These are phyloP conservation scores for Misgurnus mizolepis DNA, from an alignment of 2,113 vertebrate genomes.

Conservation along the genomic window DNA sequence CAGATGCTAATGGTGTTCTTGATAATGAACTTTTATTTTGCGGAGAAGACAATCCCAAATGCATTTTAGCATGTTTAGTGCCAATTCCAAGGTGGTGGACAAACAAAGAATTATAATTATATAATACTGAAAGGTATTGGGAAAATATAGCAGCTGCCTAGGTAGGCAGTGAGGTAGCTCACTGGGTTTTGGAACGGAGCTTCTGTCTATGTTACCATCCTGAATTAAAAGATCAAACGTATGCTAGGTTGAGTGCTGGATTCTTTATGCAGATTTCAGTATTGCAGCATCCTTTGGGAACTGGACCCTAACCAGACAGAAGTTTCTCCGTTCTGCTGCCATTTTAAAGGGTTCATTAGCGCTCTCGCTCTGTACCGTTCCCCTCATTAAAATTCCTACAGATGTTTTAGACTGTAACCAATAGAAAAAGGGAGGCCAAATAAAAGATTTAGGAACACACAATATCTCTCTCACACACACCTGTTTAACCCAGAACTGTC, in stretches of 20 bases:
- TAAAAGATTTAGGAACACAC: slow-evolving; percentile 1
- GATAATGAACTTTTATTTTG: no score
- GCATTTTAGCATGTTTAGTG: no score
- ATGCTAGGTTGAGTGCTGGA: neutral
- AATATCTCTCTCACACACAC: slow-evolving; percentile 1
- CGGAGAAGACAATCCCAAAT: no score
- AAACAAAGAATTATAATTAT: no score
- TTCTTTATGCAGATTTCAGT: neutral
- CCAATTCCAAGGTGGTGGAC: no score
- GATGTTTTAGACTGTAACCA: neutral
- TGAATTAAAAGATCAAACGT: slow-evolving; percentile 63
- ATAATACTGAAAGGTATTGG: no score
- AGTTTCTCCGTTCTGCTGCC: slow-evolving; percentile 43
- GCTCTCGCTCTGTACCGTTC: slow-evolving; percentile 34
- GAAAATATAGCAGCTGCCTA: no score
- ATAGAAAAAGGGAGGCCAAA: slow-evolving; percentile 5
- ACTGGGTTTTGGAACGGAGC: slow-evolving; percentile 13
- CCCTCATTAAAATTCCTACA: slow-evolving; percentile 51
- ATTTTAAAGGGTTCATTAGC: slow-evolving; percentile 67
- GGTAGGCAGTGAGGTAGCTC: slow-evolving; percentile 1
- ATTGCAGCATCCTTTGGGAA: slow-evolving; percentile 9
- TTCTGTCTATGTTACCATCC: slow-evolving; percentile 41
- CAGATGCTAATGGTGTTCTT: no score
- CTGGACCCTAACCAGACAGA: slow-evolving; percentile 37
- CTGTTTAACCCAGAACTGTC: slow-evolving; percentile 36